Percentiles rank a stretch among this genome's conserved stretches.
These are phyloP conservation scores for Amblyjoppa fuscipennis DNA, from an alignment of 2,888 invertebrate genomes.

Conservation along the genomic window DNA sequence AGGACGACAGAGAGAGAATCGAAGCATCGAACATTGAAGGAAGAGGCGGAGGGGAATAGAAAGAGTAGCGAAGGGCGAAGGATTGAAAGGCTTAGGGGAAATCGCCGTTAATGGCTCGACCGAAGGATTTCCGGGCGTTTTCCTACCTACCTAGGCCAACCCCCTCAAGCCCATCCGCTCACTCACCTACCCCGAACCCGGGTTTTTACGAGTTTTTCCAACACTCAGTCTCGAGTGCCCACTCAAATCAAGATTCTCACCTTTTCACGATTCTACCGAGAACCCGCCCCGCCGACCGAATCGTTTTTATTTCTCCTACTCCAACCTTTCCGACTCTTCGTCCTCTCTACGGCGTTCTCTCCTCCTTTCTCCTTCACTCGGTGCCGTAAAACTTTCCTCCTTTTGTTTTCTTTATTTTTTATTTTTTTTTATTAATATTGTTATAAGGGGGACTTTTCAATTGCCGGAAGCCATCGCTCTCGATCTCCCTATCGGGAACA, in stretches of 20 bases:
- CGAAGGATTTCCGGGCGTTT: slow-evolving; percentile 78
- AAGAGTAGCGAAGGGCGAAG: slow-evolving; percentile 71
- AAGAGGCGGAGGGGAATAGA: slow-evolving; percentile 52
- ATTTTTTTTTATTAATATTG: neutral
- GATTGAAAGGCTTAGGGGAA: slow-evolving; percentile 77
- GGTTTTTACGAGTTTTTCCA: slow-evolving; percentile 77
- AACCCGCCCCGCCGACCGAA: slow-evolving; percentile 54
- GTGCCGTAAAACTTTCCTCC: neutral
- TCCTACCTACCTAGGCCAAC: slow-evolving; percentile 52
- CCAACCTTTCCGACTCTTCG: slow-evolving; percentile 31
- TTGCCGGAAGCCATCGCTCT: neutral
- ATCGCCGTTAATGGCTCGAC: slow-evolving; percentile 80
- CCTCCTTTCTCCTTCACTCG: neutral
- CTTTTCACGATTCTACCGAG: slow-evolving; percentile 71
- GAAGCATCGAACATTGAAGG: slow-evolving; percentile 26
- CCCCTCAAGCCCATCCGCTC: slow-evolving; percentile 31
- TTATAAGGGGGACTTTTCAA: neutral
- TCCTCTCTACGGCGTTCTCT: slow-evolving; percentile 3
- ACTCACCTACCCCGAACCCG: slow-evolving; percentile 36
- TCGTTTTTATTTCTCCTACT: slow-evolving; percentile 58
- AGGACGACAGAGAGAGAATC: slow-evolving; percentile 8
- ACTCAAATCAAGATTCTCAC: slow-evolving; percentile 81
- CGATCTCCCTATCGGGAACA: neutral
- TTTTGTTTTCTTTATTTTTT: neutral
- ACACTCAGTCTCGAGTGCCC: slow-evolving; percentile 75